These are phyloP conservation scores for Napeogenes inachia DNA, from an alignment of 2,888 invertebrate genomes.

Conservation along the genomic window DNA sequence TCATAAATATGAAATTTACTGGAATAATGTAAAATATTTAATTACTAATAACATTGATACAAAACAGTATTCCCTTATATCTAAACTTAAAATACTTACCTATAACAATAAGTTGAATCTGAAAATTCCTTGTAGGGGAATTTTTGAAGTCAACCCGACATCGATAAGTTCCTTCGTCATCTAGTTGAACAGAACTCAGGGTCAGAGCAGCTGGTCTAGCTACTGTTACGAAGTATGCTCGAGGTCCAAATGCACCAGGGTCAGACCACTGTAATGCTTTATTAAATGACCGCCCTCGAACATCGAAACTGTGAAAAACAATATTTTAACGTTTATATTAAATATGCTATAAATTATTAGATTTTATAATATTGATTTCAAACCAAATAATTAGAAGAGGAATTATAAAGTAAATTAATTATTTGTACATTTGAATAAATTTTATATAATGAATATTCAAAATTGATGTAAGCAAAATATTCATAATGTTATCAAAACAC, in stretches of 20 bases:
- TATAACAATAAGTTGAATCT: conserved; percentile 92
- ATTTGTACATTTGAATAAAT: too few relatives aligned
- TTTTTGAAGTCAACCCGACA: conserved; percentile 94
- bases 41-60: neutral
- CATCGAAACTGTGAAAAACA: conserved; percentile 83
- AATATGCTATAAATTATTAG: too few relatives aligned
- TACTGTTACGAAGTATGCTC: conserved; percentile 90
- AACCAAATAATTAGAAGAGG: too few relatives aligned
- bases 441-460: too few relatives aligned
- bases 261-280: conserved; percentile 92
- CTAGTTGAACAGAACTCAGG: conserved; percentile 88
- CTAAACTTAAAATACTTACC: conserved; percentile 78
- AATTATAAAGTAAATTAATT: too few relatives aligned
- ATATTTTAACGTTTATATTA: too few relatives aligned
- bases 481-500: too few relatives aligned
- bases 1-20: too few relatives aligned
- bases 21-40: too few relatives aligned
- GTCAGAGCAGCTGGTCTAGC: conserved; percentile 88
- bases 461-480: too few relatives aligned
- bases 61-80: neutral
- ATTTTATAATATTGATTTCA: too few relatives aligned
- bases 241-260: conserved; percentile 87
- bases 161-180: conserved; percentile 91
- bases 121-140: conserved; percentile 91
- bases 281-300: conserved; percentile 87